Conservation (phyloP, 2,113 vertebrate species). For the Prinia subflava region DNA sequence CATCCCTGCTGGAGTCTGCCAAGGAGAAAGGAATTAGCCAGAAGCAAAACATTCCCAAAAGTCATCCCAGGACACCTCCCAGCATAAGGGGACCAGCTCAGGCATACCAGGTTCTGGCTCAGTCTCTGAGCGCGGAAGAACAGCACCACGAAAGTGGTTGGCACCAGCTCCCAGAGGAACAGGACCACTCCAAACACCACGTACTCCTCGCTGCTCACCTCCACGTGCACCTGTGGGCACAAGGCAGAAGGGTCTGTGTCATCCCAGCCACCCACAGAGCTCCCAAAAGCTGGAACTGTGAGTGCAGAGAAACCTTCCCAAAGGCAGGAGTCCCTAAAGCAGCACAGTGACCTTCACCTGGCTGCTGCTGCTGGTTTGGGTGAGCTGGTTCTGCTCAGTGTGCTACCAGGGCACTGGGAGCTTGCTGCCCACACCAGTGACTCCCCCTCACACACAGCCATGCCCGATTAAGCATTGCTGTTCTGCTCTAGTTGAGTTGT, state of each 20-base stretch:
- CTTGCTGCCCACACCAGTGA: background rate
- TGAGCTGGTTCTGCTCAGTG: background rate
- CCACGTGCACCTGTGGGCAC: constrained; percentile 74
- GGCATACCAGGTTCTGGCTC: constrained; percentile 90
- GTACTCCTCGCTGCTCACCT: constrained; percentile 84
- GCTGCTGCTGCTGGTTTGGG: background rate
- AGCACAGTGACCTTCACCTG: background rate
- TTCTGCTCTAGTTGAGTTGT: constrained; percentile 43
- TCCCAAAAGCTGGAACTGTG: background rate
- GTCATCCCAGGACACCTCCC: background rate
- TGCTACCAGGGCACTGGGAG: background rate
- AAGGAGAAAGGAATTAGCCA: background rate
- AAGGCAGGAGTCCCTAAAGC: background rate
- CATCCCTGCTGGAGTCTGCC: constrained; percentile 88
- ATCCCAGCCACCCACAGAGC: background rate
- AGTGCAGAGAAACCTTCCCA: background rate
- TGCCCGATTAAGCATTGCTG: background rate
- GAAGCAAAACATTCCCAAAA: background rate
- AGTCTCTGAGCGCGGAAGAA: constrained; percentile 93
- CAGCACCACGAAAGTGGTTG: constrained; percentile 86
- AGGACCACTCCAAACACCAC: constrained; percentile 90
- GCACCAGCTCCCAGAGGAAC: constrained; percentile 95
- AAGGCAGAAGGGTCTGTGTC: background rate
- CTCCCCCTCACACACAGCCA: background rate
- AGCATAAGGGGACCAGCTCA: background rate